These are phyloP conservation scores for Pyralis farinalis DNA, from an alignment of 2,888 invertebrate genomes.

Conservation along the genomic window DNA sequence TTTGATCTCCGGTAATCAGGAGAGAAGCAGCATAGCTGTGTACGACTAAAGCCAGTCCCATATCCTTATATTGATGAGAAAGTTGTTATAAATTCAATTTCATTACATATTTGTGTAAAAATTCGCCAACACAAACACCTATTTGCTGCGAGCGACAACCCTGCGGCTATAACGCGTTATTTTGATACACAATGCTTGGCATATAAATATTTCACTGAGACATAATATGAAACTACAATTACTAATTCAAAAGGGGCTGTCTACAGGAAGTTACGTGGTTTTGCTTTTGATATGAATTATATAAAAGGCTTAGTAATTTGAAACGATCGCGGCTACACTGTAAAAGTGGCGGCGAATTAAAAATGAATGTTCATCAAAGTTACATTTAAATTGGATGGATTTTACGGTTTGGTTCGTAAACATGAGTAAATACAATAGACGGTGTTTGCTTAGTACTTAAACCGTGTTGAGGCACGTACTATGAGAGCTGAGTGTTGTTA, in stretches of 20 bases:
- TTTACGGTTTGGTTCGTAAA: background rate
- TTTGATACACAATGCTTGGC: conserved; percentile 7
- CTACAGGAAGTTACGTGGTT: conserved; percentile 37
- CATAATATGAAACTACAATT: conserved; percentile 36
- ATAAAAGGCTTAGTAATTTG: conserved; percentile 37
- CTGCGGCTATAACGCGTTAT: conserved; percentile 1
- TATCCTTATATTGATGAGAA: no score
- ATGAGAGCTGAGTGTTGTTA: no score
- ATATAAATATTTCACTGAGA: conserved; percentile 22
- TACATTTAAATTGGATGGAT: conserved; percentile 36
- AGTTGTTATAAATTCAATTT: no score
- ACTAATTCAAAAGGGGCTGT: conserved; percentile 34
- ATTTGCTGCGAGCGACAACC: background rate
- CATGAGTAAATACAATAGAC: no score
- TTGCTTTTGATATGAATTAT: conserved; percentile 38
- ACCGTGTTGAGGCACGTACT: no score
- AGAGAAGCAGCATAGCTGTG: no score
- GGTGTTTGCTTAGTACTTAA: no score
- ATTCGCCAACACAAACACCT: no score
- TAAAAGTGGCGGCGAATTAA: conserved; percentile 51
- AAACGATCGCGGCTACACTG: conserved; percentile 18
- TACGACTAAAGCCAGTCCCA: no score
- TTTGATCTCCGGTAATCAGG: no score
- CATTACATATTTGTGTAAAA: no score
- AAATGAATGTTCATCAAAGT: conserved; percentile 62